Base-by-base conservation (phyloP, 2,113 vertebrate genomes). In the Centropus unirufus region DNA sequence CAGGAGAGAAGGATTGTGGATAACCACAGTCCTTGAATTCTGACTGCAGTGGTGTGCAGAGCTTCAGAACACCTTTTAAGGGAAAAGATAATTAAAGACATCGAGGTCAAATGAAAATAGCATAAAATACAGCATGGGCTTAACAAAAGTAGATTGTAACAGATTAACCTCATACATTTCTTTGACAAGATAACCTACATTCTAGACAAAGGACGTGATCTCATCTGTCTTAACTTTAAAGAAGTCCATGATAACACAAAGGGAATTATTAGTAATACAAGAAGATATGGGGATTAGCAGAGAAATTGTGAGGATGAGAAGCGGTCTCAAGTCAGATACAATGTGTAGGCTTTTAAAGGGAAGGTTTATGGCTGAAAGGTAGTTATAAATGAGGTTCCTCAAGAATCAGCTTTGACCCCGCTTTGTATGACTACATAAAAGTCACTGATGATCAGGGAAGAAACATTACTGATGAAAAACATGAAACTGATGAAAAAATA, bases 141-240 rank as follows among this genome's bases (percentile, higher is more conserved):
- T 96, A 95, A 82, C 59, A 2, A 90, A 96, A 97, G 86, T 67
- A 90, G 95, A 83, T 97, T 90, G 86, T 67, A 88, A 52, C 79
- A 92, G 95, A 88, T 96, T 96, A 95, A 93, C 76, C 83, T 94
- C 67, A 72, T 93, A 66, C 17, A 86, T 95, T 92, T 93, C 79
- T 92, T 88, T 90, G 72, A 90, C 76, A 69, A 95, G 83, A 95
- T 93, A 97, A 93, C 90, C 90, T 88, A 67, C 76, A n/a, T 91
- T 92, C 51, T 54, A 92, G 88, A 93, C 85, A 93, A 94, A 90
- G 75, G 88, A 94, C 36, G 3, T 90, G 95, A 95, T 96, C 63
- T 57, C 83, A 80, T 86, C 92, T 83, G 42, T 86, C 85, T 92
- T 93, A 94, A 93, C 75, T 90, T 80, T 12, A 81, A 68, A 9